These are phyloP conservation scores for Jordanella pulchra DNA, from an alignment of 2,797 vertebrate species.

Conservation along the genomic window DNA sequence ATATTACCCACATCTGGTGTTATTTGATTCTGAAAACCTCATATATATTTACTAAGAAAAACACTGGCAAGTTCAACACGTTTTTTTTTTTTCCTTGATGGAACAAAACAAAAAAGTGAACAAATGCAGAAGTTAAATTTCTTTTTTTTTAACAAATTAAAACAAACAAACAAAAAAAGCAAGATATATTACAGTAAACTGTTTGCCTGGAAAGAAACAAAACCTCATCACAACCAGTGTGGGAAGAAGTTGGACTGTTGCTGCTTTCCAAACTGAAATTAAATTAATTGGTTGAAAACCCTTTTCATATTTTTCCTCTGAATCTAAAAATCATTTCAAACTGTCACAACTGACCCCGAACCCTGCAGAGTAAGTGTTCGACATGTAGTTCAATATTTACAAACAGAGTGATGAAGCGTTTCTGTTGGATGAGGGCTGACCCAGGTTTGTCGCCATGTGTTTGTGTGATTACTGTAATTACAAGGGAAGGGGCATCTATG, in stretches of 20 bases:
- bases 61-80: background rate
- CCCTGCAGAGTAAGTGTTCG: conserved; percentile 54
- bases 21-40: background rate
- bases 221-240: conserved; percentile 56
- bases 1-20: background rate
- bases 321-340: conserved; percentile 42
- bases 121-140: background rate
- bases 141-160: conserved; percentile 34
- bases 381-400: conserved; percentile 60
- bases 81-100: background rate
- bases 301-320: conserved; percentile 13
- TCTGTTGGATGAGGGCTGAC: conserved; percentile 41
- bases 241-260: conserved; percentile 45
- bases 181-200: conserved; percentile 36
- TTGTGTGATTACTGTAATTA: conserved; percentile 67
- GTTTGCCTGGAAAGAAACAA: conserved; percentile 46
- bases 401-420: conserved; percentile 48
- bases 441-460: conserved; percentile 57
- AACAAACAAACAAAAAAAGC: conserved; percentile 48
- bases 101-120: conserved; percentile 27
- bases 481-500: conserved; percentile 32
- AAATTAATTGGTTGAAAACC: background rate
- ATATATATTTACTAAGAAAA: background rate
- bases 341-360: conserved; percentile 39
- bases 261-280: conserved; percentile 48